phyloP scores from a whole-genome alignment of 1,140 invertebrate genomes.

The Pseudomyrmex flavicornis region DNA sequence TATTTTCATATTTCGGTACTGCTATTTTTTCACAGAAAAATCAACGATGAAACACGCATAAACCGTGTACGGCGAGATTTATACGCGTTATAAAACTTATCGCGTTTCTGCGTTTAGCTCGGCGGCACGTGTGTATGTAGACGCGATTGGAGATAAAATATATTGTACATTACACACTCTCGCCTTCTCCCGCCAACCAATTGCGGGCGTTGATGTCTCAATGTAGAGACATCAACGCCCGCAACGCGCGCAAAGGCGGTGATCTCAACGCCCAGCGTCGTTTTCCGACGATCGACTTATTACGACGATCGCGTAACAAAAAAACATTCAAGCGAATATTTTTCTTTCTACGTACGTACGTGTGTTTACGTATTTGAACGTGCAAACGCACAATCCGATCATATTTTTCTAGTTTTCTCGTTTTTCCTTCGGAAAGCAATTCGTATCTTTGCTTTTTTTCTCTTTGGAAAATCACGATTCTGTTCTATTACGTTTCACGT shows the following conservation, averaged over 20 bases:
- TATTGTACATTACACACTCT: conserved; percentile 5
- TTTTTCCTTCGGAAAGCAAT: not conserved
- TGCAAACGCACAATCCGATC: too few relatives aligned
- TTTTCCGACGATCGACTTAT: conserved; percentile 17
- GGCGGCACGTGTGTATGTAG: conserved; percentile 20
- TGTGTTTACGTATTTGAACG: too few relatives aligned
- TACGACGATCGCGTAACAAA: conserved; percentile 14
- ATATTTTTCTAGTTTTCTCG: too few relatives aligned
- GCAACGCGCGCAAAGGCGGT: conserved; percentile 59
- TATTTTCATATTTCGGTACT: conserved; percentile 6
- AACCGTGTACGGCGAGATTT: not conserved
- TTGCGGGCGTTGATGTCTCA: too few relatives aligned
- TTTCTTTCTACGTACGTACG: too few relatives aligned
- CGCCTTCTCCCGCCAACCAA: conserved; percentile 1
- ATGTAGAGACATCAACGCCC: conserved; percentile 80
- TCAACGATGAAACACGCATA: not conserved
- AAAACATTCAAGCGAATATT: too few relatives aligned
- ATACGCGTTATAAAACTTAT: conserved; percentile 3
- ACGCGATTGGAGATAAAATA: conserved; percentile 54
- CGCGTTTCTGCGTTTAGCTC: conserved; percentile 39
- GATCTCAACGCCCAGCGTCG: conserved; percentile 72
- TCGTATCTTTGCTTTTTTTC: not conserved
- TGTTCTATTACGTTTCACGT: not conserved
- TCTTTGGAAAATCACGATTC: too few relatives aligned
- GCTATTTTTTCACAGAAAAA: not conserved